Conservation (phyloP, 2,113 vertebrate species). For the Xenus cinereus region DNA sequence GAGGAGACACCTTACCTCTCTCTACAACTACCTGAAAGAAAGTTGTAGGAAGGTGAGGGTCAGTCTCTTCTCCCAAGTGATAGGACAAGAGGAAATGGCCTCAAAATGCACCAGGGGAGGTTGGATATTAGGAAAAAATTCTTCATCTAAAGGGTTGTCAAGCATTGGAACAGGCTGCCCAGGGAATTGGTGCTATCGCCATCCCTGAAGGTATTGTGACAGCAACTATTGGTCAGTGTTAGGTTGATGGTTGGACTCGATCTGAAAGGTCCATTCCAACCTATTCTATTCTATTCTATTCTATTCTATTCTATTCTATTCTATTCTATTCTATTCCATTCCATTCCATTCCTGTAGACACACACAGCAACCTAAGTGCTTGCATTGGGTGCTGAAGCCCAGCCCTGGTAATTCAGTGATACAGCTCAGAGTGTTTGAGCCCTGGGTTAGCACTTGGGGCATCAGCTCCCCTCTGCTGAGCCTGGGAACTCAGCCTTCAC, state of each 20-base stretch:
- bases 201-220: not conserved
- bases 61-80: not conserved
- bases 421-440: not conserved
- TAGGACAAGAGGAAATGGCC: not conserved
- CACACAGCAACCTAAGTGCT: not conserved
- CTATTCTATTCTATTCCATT: not conserved
- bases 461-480: not conserved
- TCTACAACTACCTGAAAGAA: not conserved
- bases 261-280: not conserved
- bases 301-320: not conserved
- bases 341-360: not conserved
- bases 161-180: not conserved
- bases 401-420: not conserved
- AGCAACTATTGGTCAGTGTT: not conserved
- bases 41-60: not conserved
- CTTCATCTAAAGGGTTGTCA: not conserved
- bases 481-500: not conserved
- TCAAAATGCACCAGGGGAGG: not conserved
- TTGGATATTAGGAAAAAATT: not conserved
- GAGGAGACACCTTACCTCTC: not conserved
- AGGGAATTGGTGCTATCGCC: not conserved
- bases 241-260: not conserved
- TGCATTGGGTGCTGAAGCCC: not conserved
- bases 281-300: no score
- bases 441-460: rapidly evolving